Conservation (phyloP, 2,113 vertebrate genomes). For the Equus przewalskii region DNA sequence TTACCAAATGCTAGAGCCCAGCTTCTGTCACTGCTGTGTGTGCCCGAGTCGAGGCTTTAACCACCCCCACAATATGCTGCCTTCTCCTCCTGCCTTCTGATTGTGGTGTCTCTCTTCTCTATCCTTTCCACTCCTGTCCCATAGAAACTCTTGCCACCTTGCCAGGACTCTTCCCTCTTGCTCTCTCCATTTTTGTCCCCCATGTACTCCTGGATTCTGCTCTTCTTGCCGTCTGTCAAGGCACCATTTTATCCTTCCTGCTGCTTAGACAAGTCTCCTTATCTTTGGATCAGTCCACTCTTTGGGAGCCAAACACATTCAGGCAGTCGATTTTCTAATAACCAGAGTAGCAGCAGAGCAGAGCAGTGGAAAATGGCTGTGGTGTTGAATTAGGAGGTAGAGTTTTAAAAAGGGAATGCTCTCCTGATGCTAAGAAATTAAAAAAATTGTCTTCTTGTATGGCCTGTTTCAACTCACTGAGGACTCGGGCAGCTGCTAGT, state of each 20-base stretch:
- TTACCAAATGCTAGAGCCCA: not conserved
- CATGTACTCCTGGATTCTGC: not conserved
- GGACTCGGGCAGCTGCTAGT: not conserved
- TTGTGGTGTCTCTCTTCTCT: not conserved
- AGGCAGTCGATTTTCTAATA: slow-evolving; percentile 17
- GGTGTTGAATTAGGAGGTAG: slow-evolving; percentile 34
- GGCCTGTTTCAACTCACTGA: slow-evolving; percentile 53
- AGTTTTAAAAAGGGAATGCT: not conserved
- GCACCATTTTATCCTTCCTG: not conserved
- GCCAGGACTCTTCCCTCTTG: not conserved
- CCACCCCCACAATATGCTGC: not conserved
- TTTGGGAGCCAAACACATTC: accelerated
- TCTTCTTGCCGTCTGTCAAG: not conserved
- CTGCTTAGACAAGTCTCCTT: not conserved
- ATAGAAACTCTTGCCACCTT: not conserved
- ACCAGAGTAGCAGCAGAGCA: not conserved
- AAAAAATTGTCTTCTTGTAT: not conserved
- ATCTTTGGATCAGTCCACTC: not conserved
- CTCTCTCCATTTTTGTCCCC: not conserved
- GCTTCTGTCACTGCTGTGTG: not conserved
- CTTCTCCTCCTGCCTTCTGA: not conserved
- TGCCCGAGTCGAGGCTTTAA: too few relatives aligned
- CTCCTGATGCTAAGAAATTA: slow-evolving; percentile 51
- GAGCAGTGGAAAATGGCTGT: slow-evolving; percentile 58
- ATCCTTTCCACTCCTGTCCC: not conserved